Base-by-base conservation (phyloP, 2,113 vertebrate genomes). In the Sinosuthora webbiana region DNA sequence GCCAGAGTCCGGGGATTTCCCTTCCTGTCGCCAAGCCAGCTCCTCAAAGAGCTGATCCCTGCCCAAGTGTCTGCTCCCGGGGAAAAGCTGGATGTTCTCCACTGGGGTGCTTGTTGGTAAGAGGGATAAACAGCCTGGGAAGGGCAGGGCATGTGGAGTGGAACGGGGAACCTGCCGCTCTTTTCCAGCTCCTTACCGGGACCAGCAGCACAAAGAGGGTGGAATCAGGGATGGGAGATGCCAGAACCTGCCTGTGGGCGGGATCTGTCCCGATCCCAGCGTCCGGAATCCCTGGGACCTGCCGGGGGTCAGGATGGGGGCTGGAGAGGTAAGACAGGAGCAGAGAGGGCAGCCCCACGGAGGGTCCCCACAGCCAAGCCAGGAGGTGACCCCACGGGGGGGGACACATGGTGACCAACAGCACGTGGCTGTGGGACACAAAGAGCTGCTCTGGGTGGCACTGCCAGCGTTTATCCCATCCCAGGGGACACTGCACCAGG, bases 191-290 rank as follows among this genome's bases (percentile, higher is more conserved):
- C 6, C 1, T 39, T 19, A 1, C 79, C n/a, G 42, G 31, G 75
- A 69, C 10, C 70, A 42, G 49, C 14, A 42, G 55, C 49, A 33
- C 33, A 1, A 22, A 9, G n/a, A 24, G 49, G 33, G 31, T 30
- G 85, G 44, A 41, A 27, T 13, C 62, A 39, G n/a, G 76, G 76
- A 39, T 24, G 2, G 10, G 47, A 50, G 47, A 7, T 30, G 44
- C 24, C 0, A 0, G 39, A 13, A n/a, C 18, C 10, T 28, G 10
- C 11, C 0, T 16, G 6, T 23, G 74, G 3, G 50, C 0, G 0
- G 59, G 15, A 6, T 12, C 67, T 75, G 56, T 33, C 13, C 62
- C 0, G 0, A 2, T 30, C 9, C 64, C 65, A 22, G 6, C 30
- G 9, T 21, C 57, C 0, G 0, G 41, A 64, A 33, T 8, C 17